These are phyloP conservation scores for Candoia aspera DNA, from an alignment of 2,113 vertebrate genomes.

Conservation along the genomic window DNA sequence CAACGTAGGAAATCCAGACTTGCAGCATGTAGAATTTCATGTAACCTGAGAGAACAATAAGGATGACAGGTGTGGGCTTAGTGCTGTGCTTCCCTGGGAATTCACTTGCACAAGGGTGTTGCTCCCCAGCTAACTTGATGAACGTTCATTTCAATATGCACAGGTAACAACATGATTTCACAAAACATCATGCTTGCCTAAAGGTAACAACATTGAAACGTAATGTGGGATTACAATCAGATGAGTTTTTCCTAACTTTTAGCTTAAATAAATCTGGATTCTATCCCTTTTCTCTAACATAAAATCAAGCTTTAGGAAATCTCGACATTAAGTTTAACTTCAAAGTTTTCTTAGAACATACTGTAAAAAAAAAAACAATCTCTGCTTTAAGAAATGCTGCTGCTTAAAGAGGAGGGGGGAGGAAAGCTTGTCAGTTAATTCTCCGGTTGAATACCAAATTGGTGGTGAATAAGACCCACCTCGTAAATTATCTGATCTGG, in stretches of 20 bases:
- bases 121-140: constrained; percentile 12
- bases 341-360: not conserved
- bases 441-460: not conserved
- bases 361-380: not conserved
- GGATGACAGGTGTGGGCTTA: constrained; percentile 12
- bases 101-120: constrained; percentile 25
- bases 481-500: not conserved
- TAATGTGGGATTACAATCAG: not conserved
- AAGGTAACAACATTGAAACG: not conserved
- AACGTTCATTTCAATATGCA: constrained; percentile 10
- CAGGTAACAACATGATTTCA: not conserved
- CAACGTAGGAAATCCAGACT: not conserved
- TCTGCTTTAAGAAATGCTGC: not conserved
- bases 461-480: not conserved
- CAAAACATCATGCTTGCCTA: constrained; percentile 16
- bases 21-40: not conserved
- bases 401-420: not conserved
- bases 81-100: constrained; percentile 3
- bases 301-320: constrained; percentile 25
- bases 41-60: constrained; percentile 25
- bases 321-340: not conserved
- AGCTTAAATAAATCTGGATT: not conserved
- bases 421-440: not conserved
- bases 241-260: not conserved
- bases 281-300: not conserved